phyloP scores from a whole-genome alignment of 2,113 vertebrate genomes.

The Cyanocitta stelleri region DNA sequence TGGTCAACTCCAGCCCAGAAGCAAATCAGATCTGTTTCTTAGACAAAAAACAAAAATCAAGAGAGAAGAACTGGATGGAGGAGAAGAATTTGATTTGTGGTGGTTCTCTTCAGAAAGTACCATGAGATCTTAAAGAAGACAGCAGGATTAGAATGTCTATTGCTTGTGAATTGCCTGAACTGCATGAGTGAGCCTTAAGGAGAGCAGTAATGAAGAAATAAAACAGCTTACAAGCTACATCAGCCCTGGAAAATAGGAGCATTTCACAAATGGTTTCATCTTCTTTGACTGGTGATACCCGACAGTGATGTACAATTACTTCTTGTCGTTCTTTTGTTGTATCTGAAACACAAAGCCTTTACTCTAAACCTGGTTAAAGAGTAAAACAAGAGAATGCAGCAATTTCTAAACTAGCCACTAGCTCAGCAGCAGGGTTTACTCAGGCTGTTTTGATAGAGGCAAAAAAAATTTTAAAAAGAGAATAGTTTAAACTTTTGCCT shows the following conservation, averaged over 20 bases:
- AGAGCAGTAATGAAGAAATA: neutral
- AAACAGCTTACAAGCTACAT: neutral
- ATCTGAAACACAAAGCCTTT: neutral
- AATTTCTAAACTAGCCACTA: neutral
- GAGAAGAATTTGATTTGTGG: neutral
- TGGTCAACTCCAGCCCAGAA: neutral
- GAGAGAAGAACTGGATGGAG: neutral
- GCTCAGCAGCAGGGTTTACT: neutral
- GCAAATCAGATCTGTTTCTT: neutral
- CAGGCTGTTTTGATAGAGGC: neutral
- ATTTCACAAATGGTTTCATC: neutral
- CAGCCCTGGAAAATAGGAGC: neutral
- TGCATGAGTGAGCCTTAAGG: neutral
- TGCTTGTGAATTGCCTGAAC: neutral
- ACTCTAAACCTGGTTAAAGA: neutral
- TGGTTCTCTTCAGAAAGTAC: neutral
- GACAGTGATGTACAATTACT: neutral
- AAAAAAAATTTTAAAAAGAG: neutral
- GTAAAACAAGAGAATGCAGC: neutral
- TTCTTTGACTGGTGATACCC: neutral
- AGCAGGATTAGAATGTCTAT: neutral
- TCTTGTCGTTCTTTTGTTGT: neutral
- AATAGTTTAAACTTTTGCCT: slow-evolving; percentile 28
- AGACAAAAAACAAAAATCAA: neutral
- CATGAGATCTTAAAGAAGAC: neutral